Conservation (phyloP, 2,113 vertebrate genomes). For the Ginglymostoma cirratum region DNA sequence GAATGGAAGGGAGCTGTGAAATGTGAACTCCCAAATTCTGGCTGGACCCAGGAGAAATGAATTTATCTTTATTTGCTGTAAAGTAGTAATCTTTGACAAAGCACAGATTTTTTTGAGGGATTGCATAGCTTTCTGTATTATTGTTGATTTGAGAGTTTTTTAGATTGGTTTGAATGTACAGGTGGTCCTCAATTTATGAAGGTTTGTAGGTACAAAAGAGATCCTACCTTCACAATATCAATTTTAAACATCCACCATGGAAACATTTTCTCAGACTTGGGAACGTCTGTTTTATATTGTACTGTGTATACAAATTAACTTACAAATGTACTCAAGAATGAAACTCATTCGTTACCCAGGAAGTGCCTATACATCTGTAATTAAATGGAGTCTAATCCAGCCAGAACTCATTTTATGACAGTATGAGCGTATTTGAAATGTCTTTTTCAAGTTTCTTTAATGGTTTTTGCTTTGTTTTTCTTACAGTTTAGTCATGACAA, state of each 20-base stretch:
- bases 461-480: constrained; percentile 30
- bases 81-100: not conserved
- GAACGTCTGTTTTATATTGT: no score
- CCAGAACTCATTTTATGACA: not conserved
- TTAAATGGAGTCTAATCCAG: not conserved
- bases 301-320: no score
- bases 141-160: not conserved
- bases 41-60: not conserved
- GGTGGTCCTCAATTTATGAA: no score
- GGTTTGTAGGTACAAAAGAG: no score
- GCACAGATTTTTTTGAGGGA: not conserved
- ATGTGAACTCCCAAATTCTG: not conserved
- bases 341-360: no score
- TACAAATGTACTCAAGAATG: no score
- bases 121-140: not conserved
- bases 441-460: not conserved
- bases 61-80: not conserved
- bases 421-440: constrained; percentile 1
- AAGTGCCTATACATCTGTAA: not conserved
- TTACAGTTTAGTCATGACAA: constrained; percentile 60
- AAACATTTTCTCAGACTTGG: no score
- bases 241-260: no score
- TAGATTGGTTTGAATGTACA: not conserved
- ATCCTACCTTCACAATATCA: no score
- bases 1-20: not conserved